Base-by-base conservation (phyloP, 2,888 invertebrate species). In the Agrochola lychnidis region DNA sequence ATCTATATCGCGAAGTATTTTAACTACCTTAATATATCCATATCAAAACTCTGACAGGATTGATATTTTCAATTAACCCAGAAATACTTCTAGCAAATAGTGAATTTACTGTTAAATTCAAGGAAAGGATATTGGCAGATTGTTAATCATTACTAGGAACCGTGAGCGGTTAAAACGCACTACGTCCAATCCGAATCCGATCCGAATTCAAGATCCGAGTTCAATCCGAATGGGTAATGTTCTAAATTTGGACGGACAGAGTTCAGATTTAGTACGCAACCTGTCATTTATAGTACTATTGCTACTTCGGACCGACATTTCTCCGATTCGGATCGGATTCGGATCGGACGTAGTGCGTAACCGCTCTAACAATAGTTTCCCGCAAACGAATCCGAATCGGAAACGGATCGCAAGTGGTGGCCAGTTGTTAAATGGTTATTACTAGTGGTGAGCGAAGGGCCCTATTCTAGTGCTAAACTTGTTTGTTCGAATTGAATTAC, bases 51-150 rank as follows among this genome's bases (percentile, higher is more conserved):
- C n/a, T 48, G 79, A 77, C 62, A 63, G 70, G 53, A 40, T 42
- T 63, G 14, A n/a, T 14, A 70, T 79, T 77, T 36, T 22, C 40
- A 79, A 79, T 70, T 70, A 78, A 69, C n/a, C 30, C 61, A 0
- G 40, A 48, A 36, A 48, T 0, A 16, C 12, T 42, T 77, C 22
- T 51, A 61, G 51, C 9, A 51, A 74, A 74, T n/a, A n/a, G 7
- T 61, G 42, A 53, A 36, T 45, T 62, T 36, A 53, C 22, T 61
- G 25, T 40, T 51, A 30, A 74, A 61, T 74, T 61, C 40, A 74
- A 1, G n/a, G 30, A 30, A 16, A 12, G 25, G 19, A 25, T 51
- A 36, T n/a, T 25, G 30, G 42, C 42, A 53, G 42, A 45, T 63
- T 53, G 53, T 45, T 53, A 30, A 19, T 25, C 7, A 61, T 73